Conservation (phyloP, 2,888 invertebrate genomes). For the Eristalinus aeneus region DNA sequence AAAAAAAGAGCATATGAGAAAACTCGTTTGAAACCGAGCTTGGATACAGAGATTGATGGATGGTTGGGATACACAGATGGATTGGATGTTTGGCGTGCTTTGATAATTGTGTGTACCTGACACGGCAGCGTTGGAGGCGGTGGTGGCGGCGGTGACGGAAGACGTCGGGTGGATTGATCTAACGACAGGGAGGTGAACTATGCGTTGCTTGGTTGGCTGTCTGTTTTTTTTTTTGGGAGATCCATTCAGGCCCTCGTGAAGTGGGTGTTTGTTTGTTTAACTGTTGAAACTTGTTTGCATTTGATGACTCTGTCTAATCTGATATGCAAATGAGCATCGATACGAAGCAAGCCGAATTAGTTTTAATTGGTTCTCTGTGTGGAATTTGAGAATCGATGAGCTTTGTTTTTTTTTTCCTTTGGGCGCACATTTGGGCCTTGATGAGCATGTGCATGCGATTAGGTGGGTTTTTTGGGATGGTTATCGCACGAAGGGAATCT, state of each 20-base stretch:
- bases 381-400: neutral
- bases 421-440: neutral
- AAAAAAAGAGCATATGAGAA: constrained; percentile 18
- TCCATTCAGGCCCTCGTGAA: neutral
- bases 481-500: neutral
- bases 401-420: neutral
- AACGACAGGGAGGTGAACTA: constrained; percentile 15
- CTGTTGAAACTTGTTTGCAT: constrained; percentile 21
- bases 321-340: neutral
- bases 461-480: neutral
- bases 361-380: neutral
- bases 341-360: neutral
- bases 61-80: neutral
- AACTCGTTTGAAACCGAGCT: constrained; percentile 44
- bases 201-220: constrained; percentile 7
- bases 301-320: neutral
- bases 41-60: neutral
- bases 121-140: too few relatives aligned
- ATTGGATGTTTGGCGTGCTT: constrained; percentile 2
- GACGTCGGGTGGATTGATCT: constrained; percentile 27
- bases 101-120: constrained; percentile 5
- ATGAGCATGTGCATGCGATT: neutral
- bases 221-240: neutral
- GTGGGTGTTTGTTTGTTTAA: constrained; percentile 17
- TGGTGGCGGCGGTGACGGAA: neutral